Evolutionary conservation across 37 sponge, comb jelly and placozoan species (phyloP).

Genomic region (Beroe forskalii): DNA sequence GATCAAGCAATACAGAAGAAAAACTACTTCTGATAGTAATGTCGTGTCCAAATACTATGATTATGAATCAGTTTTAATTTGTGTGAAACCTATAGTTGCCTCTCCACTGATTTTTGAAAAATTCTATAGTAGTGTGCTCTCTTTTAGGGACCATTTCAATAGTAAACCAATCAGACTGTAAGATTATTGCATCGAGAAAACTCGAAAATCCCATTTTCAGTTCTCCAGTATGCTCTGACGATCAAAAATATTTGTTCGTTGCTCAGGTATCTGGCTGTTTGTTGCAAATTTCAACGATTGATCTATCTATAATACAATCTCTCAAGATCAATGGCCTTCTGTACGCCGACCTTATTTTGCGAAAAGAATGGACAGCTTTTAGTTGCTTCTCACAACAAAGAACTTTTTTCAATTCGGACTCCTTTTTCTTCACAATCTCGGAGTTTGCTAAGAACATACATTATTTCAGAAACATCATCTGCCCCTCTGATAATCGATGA

Average conservation of each 20-base stretch:
- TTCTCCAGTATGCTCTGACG: neutral
- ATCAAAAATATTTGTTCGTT: neutral
- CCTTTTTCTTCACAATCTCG: neutral
- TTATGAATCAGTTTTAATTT: neutral
- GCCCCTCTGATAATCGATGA: neutral
- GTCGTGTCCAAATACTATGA: too few relatives aligned
- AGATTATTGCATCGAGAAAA: neutral
- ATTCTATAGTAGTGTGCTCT: neutral
- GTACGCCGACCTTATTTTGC: neutral
- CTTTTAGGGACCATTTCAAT: neutral
- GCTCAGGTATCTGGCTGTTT: slow-evolving; percentile 19
- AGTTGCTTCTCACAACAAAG: neutral
- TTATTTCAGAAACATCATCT: neutral
- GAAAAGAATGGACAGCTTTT: neutral
- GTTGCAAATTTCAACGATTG: neutral
- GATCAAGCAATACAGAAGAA: too few relatives aligned
- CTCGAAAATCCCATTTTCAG: slow-evolving; percentile 26
- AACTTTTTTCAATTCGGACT: neutral
- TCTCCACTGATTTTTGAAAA: neutral
- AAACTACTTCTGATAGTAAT: too few relatives aligned
- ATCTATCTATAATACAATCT: neutral
- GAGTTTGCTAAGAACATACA: neutral
- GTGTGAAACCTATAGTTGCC: neutral
- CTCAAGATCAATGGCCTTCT: neutral
- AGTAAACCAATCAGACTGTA: neutral